Evolutionary conservation across 2,113 vertebrate genomes (phyloP).

Genomic region (Nesoenas mayeri): DNA sequence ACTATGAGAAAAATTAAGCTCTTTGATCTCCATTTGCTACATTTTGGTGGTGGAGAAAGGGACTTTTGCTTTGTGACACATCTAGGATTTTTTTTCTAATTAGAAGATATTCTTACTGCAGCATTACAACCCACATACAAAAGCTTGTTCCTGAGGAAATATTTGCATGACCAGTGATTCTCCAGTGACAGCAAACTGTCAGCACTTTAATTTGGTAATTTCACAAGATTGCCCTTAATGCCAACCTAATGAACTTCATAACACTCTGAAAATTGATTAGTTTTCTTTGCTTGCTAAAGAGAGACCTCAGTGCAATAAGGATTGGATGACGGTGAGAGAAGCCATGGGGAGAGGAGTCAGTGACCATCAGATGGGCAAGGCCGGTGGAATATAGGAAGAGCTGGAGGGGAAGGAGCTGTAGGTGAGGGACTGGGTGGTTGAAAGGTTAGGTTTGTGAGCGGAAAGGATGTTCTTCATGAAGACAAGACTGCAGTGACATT

Average conservation of each 20-base stretch:
- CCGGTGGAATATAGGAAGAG: neutral
- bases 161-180: neutral
- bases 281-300: neutral
- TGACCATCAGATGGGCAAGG: neutral
- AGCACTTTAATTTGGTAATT: neutral
- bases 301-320: neutral
- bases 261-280: accelerated
- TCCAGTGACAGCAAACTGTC: neutral
- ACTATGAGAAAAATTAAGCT: neutral
- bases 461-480: neutral
- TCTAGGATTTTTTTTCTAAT: neutral
- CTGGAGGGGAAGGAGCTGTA: neutral
- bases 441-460: neutral
- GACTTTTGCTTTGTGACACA: neutral
- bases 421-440: neutral
- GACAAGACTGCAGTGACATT: neutral
- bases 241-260: neutral
- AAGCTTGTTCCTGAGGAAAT: neutral
- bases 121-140: neutral
- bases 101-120: neutral
- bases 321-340: neutral
- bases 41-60: neutral
- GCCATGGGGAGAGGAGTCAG: neutral
- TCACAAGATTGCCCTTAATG: neutral
- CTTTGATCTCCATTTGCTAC: neutral